Conservation (phyloP, 2,888 invertebrate genomes). For the Unio pictorum region DNA sequence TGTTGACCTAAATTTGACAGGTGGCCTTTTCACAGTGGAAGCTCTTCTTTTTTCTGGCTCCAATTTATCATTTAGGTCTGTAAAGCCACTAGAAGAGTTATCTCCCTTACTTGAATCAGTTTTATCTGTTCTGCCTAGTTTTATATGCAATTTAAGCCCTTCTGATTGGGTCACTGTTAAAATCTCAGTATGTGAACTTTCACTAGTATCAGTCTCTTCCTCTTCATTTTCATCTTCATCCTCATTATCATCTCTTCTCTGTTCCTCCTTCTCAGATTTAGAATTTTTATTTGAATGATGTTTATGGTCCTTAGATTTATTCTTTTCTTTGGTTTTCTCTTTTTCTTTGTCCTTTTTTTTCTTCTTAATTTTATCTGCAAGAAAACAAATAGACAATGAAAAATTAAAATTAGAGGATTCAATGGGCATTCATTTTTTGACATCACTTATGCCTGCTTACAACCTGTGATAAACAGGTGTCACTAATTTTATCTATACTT, state of each 20-base stretch:
- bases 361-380: slow-evolving; percentile 42
- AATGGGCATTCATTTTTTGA: too few species aligned
- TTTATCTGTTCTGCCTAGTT: slow-evolving; percentile 26
- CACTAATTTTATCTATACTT: too few species aligned
- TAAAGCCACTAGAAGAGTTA: too few species aligned
- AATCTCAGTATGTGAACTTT: slow-evolving; percentile 10
- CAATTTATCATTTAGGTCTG: slow-evolving; percentile 9
- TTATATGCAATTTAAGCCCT: slow-evolving; percentile 47
- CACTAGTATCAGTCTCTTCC: slow-evolving; percentile 14
- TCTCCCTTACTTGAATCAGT: too few species aligned
- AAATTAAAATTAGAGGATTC: too few species aligned
- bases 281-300: slow-evolving; percentile 5
- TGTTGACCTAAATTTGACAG: slow-evolving; percentile 92
- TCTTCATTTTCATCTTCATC: slow-evolving; percentile 5
- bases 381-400: too few species aligned
- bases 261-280: slow-evolving; percentile 5
- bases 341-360: slow-evolving; percentile 73
- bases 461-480: too few species aligned
- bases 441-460: too few species aligned
- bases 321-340: slow-evolving; percentile 57
- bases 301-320: slow-evolving; percentile 36
- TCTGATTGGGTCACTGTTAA: slow-evolving; percentile 32
- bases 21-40: slow-evolving; percentile 92
- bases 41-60: slow-evolving; percentile 74
- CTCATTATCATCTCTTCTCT: slow-evolving; percentile 11